Conservation (phyloP, 2,888 invertebrate species). For the Andrena bucephala region DNA sequence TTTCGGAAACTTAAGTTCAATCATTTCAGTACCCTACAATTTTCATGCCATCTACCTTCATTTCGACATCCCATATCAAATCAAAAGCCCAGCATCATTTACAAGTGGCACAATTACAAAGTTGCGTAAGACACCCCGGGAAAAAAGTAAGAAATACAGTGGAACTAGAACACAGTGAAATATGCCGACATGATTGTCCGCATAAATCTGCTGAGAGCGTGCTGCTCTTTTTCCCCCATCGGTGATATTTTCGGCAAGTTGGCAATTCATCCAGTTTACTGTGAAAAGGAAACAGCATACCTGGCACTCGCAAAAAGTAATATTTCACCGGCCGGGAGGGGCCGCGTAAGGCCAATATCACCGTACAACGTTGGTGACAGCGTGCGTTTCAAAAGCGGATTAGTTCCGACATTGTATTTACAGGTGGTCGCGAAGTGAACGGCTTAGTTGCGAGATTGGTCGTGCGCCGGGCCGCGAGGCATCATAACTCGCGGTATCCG, state of each 20-base stretch:
- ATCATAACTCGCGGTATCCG: constrained; percentile 56
- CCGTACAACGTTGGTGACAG: constrained; percentile 55
- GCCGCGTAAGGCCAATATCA: constrained; percentile 69
- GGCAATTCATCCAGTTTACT: constrained; percentile 43
- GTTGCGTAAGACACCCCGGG: too few relatives aligned
- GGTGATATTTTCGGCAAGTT: constrained; percentile 23
- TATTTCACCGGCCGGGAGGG: constrained; percentile 58
- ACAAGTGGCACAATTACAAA: too few relatives aligned
- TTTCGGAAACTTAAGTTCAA: too few relatives aligned
- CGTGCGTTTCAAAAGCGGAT: constrained; percentile 73
- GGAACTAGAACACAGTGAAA: not conserved
- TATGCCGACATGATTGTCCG: not conserved
- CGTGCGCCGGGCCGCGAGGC: constrained; percentile 46
- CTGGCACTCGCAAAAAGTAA: constrained; percentile 63
- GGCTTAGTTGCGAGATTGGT: constrained; percentile 71
- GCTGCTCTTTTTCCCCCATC: not conserved
- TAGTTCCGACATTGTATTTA: constrained; percentile 72
- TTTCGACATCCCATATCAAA: too few relatives aligned
- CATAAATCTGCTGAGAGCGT: constrained; percentile 1
- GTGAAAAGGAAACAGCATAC: constrained; percentile 30
- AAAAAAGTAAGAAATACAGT: not conserved
- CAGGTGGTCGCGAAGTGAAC: constrained; percentile 71
- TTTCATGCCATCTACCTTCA: too few relatives aligned
- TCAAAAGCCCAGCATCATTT: too few relatives aligned
- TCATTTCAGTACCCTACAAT: too few relatives aligned